These are phyloP conservation scores for Sepiola atlantica DNA, from an alignment of 2,888 invertebrate genomes.

Conservation along the genomic window DNA sequence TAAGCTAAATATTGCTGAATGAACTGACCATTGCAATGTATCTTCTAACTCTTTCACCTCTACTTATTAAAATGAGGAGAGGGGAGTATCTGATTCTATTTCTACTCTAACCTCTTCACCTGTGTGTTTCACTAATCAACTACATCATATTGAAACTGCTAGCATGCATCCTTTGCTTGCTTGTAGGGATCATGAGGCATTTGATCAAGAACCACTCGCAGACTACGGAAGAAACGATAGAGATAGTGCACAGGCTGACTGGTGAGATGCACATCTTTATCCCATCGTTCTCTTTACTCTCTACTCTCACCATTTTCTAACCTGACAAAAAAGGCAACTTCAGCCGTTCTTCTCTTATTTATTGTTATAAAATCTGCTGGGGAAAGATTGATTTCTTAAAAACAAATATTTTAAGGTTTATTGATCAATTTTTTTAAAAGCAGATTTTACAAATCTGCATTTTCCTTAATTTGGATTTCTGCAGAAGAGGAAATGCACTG, in stretches of 20 bases:
- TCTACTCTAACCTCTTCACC: background rate
- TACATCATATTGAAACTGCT: conserved; percentile 41
- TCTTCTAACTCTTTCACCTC: conserved; percentile 32
- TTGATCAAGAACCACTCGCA: conserved; percentile 39
- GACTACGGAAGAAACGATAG: conserved; percentile 34
- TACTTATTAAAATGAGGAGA: background rate
- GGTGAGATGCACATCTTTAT: conserved; percentile 46
- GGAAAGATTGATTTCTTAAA: background rate
- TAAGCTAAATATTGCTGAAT: background rate
- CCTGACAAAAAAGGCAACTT: background rate
- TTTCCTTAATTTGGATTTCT: background rate
- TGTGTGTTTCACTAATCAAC: conserved; percentile 40
- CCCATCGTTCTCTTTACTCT: background rate
- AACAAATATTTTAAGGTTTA: no score
- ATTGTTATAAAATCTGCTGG: background rate
- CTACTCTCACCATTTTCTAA: background rate
- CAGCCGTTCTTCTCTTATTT: background rate
- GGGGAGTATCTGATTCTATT: background rate
- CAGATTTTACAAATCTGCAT: background rate
- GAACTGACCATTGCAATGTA: background rate
- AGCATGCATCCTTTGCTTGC: conserved; percentile 47
- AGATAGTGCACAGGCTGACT: background rate
- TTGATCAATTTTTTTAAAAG: background rate
- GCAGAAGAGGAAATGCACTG: background rate
- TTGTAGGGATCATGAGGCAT: conserved; percentile 44